Base-by-base conservation (phyloP, 2,797 vertebrate species). In the Xenentodon cancila region DNA sequence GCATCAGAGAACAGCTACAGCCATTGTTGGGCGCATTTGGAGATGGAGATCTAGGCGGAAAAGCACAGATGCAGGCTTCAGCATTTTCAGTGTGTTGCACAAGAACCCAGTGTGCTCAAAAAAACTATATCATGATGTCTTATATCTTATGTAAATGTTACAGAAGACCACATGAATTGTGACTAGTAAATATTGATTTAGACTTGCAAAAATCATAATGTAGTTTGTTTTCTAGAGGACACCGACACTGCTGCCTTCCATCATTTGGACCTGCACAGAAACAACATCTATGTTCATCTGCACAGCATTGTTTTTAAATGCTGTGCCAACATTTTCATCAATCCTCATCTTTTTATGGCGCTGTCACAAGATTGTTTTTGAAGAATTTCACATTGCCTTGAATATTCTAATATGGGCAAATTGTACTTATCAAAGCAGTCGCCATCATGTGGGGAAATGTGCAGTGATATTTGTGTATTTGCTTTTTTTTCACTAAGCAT, bases 1-100 rank as follows among this genome's bases (percentile, higher is more conserved):
- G 73, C 89, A 87, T 88, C 89, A 89, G 87, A 90, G 88, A 93
- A 92, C 90, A 93, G 91, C 86, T 80, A 83, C 77, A 67, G 88
- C 88, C 87, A 91, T 92, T 92, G 92, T 93, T 85, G 66, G 73
- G 72, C 86, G 84, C 71, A 13, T 54, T 65, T 77, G 74, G 76
- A 77, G 66, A 65, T 55, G 43, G 79, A 76, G 73, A 68, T 70
- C 69, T 57, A 64, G 73, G 82, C 66, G 43, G 75, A 74, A 59
- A 53, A 65, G 78, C 71, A 73, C 81, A 76, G 84, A 84, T 69
- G 73, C 73, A 60, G 65, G 81, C 77, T 78, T 77, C 78, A 79
- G 59, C 70, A 42, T 79, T 82, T 79, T 69, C 70, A 61, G 49
- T 15, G 55, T 68, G 71, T 66, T 59, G 55, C 73, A 75, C 63